A percentile compares a stretch with the other conserved stretches of the same genome.
phyloP scores from a whole-genome alignment of 2,113 vertebrate genomes.

The Oreochromis aureus region DNA sequence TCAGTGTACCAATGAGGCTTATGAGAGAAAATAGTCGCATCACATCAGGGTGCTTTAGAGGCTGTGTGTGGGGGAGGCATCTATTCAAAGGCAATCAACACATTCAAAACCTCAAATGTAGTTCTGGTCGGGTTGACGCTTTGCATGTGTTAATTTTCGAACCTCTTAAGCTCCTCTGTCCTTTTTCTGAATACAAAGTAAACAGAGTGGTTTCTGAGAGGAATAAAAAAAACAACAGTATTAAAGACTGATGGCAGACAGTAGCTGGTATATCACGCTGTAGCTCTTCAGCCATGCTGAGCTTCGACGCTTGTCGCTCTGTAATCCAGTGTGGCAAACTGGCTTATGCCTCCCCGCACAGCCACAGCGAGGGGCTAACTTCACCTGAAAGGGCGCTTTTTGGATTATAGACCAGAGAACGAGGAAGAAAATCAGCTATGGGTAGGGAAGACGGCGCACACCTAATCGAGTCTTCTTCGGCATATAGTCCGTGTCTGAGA shows the following conservation, averaged over 20 bases:
- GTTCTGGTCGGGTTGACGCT: not conserved
- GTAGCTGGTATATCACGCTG: not conserved
- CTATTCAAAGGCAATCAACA: conserved; percentile 28
- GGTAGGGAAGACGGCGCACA: not conserved
- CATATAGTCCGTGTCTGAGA: not conserved
- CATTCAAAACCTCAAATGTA: not conserved
- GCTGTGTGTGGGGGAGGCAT: not conserved
- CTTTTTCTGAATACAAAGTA: not conserved
- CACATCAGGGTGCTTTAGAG: conserved; percentile 8
- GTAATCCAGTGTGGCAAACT: conserved; percentile 43
- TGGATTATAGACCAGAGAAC: conserved; percentile 7
- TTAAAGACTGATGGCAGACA: not conserved
- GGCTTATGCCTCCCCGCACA: conserved; percentile 4
- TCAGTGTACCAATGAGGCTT: not conserved
- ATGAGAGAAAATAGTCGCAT: conserved; percentile 3
- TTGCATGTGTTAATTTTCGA: conserved; percentile 8
- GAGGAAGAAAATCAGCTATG: not conserved
- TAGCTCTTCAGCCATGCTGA: not conserved
- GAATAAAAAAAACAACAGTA: not conserved
- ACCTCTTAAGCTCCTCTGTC: not conserved
- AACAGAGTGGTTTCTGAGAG: not conserved
- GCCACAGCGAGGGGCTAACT: not conserved
- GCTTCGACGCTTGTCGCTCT: not conserved
- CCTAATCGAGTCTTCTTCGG: conserved; percentile 14
- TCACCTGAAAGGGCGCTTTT: conserved; percentile 12